Evolutionary conservation across 2,888 invertebrate species (phyloP), one percentile per base, ranked within the genome.

Genomic region (Drosophila tanythrix): DNA sequence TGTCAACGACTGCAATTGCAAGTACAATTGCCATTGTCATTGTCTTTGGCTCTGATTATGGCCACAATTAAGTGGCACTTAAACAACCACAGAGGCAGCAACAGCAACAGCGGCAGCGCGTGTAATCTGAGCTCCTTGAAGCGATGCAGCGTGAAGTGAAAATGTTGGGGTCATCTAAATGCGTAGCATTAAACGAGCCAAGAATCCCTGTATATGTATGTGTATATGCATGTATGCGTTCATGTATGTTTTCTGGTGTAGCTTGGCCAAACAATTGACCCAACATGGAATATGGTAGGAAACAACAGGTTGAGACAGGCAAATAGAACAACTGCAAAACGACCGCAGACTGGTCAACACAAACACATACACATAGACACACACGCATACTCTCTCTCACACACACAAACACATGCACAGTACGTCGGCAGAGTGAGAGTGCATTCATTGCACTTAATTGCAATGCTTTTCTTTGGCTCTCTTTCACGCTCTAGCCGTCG

Each of bases 361-460:
- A 25, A 53, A n/a, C 38, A 48, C 51, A 56, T 27, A 48, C 48
- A 29, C 25, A 56, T 27, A 48, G 43, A 29, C 25, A 48, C 29
- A 40, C 58, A 57, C 35, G 2, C 40, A 6, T 25, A 21, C 36
- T 21, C 59, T 57, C 43, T 21, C 27, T 25, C 48, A 21, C 40
- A 25, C 18, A 21, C 50, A 33, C 38, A 18, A 63, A 43, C 25
- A 27, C 51, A 31, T 29, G 11, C 66, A 59, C 52, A 74, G 35
- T 35, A 51, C 59, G 27, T 53, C 25, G 48, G 38, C 35, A 53
- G 43, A 61, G 52, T 64, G 58, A 74, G 68, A 74, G 68, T 79
- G 69, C 82, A 89, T 82, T 80, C 83, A 81, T 76, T 77, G 81
- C 79, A 79, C 76, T 77, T 89, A 86, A 88, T 89, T 82, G 88